Evolutionary conservation across 2,797 vertebrate genomes (phyloP), one percentile per base, ranked within the genome.

Genomic region (Diglossa cyanea): DNA sequence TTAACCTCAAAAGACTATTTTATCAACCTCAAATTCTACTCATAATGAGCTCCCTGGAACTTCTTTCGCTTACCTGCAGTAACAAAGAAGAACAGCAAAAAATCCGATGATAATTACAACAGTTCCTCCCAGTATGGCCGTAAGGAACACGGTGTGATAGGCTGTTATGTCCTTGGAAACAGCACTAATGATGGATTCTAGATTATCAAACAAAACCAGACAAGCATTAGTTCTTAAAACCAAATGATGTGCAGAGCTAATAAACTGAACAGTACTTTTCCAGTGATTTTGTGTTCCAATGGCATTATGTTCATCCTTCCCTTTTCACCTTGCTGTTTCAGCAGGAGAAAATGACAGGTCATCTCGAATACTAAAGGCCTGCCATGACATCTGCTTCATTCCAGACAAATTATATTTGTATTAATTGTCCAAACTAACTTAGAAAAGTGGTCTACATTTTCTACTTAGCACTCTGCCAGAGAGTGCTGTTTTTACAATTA

Each of bases 131-230:
- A 99, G 90, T 63, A 98, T 96, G 67, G 98, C 96, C 33, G 98
- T 98, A 81, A 99, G 98, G 92, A 98, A 97, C 87, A 98, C 96
- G 2, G 98, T 98, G 95, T 99, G 98, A 63, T 97, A 97, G 47
- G 97, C 95, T 88, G 98, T 97, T 94, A 99, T 97, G 95, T 99
- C 98, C 78, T 97, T 93, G 72, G 96, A 95, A 71, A 97, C 97
- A 2, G 90, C 96, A 89, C 86, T 96, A 55, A 97, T 78, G 79
- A 97, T 94, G 33, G 96, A 97, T 82, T 97, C 97, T 98, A 86
- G 66, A 88, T 83, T 86, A 79, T 88, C 55, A 87, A 85, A 89
- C 9, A 94, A 68, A 96, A 92, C 6, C 70, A 86, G 35, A 61
- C 13, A 86, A 67, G 54, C 73, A 73, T 95, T 83, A 94, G 31